Evolutionary conservation across 2,113 vertebrate genomes (phyloP).

Genomic region (Amphiprion percula): DNA sequence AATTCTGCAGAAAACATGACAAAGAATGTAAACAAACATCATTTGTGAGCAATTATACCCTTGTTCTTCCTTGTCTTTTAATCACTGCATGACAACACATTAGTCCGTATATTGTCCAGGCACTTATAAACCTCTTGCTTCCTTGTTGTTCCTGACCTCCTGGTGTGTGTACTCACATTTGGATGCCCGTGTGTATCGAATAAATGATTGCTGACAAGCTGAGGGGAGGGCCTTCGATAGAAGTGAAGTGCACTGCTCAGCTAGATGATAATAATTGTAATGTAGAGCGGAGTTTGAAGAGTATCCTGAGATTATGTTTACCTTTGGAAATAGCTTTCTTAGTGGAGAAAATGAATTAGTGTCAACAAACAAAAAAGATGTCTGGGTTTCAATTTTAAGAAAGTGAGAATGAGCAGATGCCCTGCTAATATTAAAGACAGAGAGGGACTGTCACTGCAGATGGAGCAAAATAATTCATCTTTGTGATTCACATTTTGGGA

Average conservation of each 20-base stretch:
- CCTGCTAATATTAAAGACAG: background rate
- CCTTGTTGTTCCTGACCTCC: conserved; percentile 20
- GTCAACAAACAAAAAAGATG: conserved; percentile 50
- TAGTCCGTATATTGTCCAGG: background rate
- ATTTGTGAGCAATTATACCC: background rate
- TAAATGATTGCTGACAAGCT: conserved; percentile 53
- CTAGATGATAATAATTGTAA: conserved; percentile 42
- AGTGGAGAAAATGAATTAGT: conserved; percentile 44
- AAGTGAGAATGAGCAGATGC: conserved; percentile 11
- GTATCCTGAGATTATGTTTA: conserved; percentile 53
- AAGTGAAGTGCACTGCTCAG: background rate
- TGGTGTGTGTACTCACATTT: conserved; percentile 8
- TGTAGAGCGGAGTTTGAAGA: conserved; percentile 27
- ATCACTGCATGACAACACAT: background rate
- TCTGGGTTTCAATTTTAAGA: conserved; percentile 20
- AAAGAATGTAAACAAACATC: too few relatives aligned
- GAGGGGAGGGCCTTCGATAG: background rate
- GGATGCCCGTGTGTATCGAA: conserved; percentile 12
- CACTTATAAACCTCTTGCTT: background rate
- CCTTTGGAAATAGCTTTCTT: conserved; percentile 51
- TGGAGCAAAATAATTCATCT: too few relatives aligned
- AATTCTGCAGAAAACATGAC: too few relatives aligned
- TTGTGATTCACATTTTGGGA: background rate
- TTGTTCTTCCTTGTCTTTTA: background rate
- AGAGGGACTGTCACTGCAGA: background rate